Base-by-base conservation (phyloP, 2,113 vertebrate species). In the Pangasianodon hypophthalmus region DNA sequence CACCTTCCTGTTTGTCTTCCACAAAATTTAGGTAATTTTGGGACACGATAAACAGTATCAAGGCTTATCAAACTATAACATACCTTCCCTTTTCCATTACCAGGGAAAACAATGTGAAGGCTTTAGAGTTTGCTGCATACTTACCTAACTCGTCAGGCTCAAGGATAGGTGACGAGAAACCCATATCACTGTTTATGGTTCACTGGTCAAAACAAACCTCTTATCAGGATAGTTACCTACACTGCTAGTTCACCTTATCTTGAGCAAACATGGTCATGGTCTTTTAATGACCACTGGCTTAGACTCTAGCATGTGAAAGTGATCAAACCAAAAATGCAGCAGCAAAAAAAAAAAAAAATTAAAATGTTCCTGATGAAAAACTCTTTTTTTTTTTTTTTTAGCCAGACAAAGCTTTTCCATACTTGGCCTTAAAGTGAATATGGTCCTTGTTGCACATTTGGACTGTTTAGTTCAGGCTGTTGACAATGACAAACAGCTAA, bases 171-270 rank as follows among this genome's bases (percentile, higher is more conserved):
- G 46, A 83, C 32, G 64, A 60, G 75, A 90, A 56, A 81, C 85
- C 86, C 52, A 32, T 90, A 90, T 88, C 86, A 86, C 26, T 82
- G 84, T 86, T 83, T 77, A 83, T 56, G 69, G 58, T 84, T 89
- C 85, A 29, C 56, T 80, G 85, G 88, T 91, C 88, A 89, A 89
- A 91, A 87, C 85, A 92, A 90, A 87, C 54, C 44, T 87, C 60
- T 67, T 89, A 91, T 90, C 89, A 87, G 89, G 44, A 62, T 21
- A 44, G 37, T 90, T 91, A 90, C 91, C 82, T 89, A 82, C 91
- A 90, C 95, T 96, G 96, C 96, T 95, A 96, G 93, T 95, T 95
- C 93, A 87, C 96, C 96, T 97, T 96, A 97, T 97, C 97, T 96
- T 95, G 95, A 95, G 95, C 95, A 97, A 97, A 97, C 95, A 96